Base-by-base conservation (phyloP, 2,113 vertebrate species). In the Stigmatopora nigra region DNA sequence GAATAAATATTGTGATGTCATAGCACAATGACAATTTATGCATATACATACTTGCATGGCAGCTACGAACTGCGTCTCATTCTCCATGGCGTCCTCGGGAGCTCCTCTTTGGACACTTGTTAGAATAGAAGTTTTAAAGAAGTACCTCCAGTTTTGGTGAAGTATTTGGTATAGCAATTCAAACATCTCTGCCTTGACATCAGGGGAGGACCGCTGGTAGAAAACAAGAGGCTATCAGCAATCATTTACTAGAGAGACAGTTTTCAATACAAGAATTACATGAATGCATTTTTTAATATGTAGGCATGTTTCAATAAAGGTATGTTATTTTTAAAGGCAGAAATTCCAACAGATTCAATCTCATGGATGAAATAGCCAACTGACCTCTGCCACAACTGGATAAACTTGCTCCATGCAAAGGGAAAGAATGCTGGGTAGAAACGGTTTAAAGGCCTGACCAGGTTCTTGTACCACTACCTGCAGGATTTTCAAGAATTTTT, bases 381-480 rank as follows among this genome's bases (percentile, higher is more conserved):
- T 63, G 86, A 98, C 97, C 94, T 98, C 96, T 0, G 96, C 93
- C 19, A 98, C 92, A 61, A 98, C 94, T n/a, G 96, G 97, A 67
- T 98, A 99, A 67, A 99, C 93, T 88, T 99, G 97, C 82, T 98
- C 95, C 95, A 99, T 94, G 90, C 95, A 97, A 67, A 99, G 89
- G 0, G 94, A 88, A 67, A 99, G 93, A 87, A 99, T 96, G 66
- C 88, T 99, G 67, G 97, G 96, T 12, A 99, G 90, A 75, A 99
- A 95, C 20, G 97, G 95, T 76, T 95, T 98, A 88, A 99, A 99
- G 12, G 93, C 94, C 79, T 98, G 96, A 69, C 95, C 95, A 0
- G 96, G 97, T 62, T 99, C 97, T 83, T 99, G 96, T 20, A 98
- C 97, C 79, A 99, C 97, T 87, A 99, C 94, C 75, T 99, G 93